These are phyloP conservation scores for Busseola fusca DNA, from an alignment of 2,888 invertebrate species.

Conservation along the genomic window DNA sequence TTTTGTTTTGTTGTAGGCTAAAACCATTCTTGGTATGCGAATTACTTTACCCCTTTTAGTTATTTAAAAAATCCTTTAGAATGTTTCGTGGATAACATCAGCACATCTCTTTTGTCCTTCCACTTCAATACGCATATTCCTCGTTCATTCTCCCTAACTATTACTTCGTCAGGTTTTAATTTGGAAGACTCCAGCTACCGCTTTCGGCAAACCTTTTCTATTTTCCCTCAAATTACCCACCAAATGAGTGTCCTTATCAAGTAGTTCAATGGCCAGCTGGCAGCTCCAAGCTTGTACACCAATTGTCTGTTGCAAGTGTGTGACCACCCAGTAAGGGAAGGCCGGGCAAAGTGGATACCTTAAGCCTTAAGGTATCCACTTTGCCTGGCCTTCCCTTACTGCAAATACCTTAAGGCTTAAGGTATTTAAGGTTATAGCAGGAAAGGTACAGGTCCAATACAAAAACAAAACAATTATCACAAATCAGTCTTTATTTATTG, in stretches of 20 bases:
- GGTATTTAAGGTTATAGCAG: no score
- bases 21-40: conserved; percentile 8
- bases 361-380: no score
- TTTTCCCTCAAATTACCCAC: conserved; percentile 2
- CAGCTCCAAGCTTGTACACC: conserved; percentile 6
- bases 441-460: no score
- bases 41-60: conserved; percentile 4
- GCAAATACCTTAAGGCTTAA: no score
- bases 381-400: no score
- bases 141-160: conserved; percentile 6
- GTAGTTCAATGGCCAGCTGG: conserved; percentile 8
- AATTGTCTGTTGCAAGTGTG: conserved; percentile 12
- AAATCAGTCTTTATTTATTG: no score
- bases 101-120: conserved; percentile 9
- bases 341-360: no score
- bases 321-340: conserved; percentile 15
- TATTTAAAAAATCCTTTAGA: background rate
- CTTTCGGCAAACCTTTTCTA: conserved; percentile 5
- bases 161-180: conserved; percentile 4
- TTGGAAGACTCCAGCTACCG: background rate
- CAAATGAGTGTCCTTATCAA: conserved; percentile 1
- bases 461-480: no score
- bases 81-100: conserved; percentile 7
- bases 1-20: conserved; percentile 8
- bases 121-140: conserved; percentile 2